These are phyloP conservation scores for Pogonocherus hispidulus DNA, from an alignment of 2,888 invertebrate species.

Conservation along the genomic window DNA sequence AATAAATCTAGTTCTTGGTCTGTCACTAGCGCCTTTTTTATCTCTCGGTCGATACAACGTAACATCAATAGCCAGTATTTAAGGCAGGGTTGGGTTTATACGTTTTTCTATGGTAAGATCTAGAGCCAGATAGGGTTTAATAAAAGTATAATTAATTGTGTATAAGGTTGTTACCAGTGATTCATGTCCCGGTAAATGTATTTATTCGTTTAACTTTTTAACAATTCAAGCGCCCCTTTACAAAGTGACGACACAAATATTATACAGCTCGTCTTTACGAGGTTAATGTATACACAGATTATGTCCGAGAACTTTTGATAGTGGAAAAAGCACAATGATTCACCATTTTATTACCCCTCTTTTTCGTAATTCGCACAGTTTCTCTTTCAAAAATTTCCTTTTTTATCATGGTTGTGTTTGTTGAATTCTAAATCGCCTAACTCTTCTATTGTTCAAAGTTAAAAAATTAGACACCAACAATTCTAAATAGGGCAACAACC, in stretches of 20 bases:
- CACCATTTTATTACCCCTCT: no score
- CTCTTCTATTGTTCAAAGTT: no score
- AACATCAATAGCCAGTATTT: conserved; percentile 16
- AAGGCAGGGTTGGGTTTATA: not conserved
- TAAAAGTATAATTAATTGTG: not conserved
- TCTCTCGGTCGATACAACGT: conserved; percentile 8
- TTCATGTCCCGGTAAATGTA: not conserved
- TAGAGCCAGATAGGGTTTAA: not conserved
- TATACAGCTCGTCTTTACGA: no score
- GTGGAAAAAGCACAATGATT: no score
- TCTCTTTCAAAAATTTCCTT: no score
- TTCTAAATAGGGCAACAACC: no score
- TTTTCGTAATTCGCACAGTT: no score
- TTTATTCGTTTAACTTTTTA: not conserved
- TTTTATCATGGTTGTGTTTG: no score
- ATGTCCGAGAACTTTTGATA: no score
- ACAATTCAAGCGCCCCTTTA: not conserved
- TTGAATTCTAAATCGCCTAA: no score
- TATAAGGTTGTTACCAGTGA: not conserved
- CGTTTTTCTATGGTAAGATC: not conserved
- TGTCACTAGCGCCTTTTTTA: conserved; percentile 20
- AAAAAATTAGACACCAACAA: no score
- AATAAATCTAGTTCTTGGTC: conserved; percentile 41
- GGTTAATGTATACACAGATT: no score
- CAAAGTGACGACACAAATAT: not conserved